These are phyloP conservation scores for Euthynnus affinis DNA, from an alignment of 2,797 vertebrate genomes.

Conservation along the genomic window DNA sequence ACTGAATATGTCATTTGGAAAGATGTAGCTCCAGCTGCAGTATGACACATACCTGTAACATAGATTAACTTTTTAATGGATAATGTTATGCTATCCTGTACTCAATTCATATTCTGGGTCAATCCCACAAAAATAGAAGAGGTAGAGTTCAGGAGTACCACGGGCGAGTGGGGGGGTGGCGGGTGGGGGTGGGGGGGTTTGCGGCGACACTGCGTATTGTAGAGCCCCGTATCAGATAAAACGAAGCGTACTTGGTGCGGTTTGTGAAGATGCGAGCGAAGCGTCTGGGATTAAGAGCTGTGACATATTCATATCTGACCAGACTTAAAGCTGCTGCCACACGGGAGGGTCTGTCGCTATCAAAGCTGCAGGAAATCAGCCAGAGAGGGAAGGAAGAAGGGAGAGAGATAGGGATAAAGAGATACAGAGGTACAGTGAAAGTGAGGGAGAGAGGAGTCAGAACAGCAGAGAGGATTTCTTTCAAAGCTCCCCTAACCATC, in stretches of 20 bases:
- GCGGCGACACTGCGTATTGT: neutral
- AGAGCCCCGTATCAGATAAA: slow-evolving; percentile 63
- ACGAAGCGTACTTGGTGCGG: slow-evolving; percentile 30
- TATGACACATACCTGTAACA: slow-evolving; percentile 30
- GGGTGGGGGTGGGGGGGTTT: no score
- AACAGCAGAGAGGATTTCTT: slow-evolving; percentile 81
- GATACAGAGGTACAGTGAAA: slow-evolving; percentile 67
- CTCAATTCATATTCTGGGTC: slow-evolving; percentile 55
- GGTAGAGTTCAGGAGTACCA: slow-evolving; percentile 35
- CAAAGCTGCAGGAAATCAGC: slow-evolving; percentile 84
- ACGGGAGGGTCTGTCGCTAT: slow-evolving; percentile 84
- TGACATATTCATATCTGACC: slow-evolving; percentile 88
- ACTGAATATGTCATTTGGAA: slow-evolving; percentile 34
- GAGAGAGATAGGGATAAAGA: slow-evolving; percentile 73
- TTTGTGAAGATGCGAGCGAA: slow-evolving; percentile 73
- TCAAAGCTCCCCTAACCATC: slow-evolving; percentile 82
- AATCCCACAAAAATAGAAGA: slow-evolving; percentile 46
- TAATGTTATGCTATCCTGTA: slow-evolving; percentile 28
- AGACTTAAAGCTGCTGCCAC: slow-evolving; percentile 80
- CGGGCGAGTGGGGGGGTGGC: no score
- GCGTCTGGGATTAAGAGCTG: slow-evolving; percentile 83
- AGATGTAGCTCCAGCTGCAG: slow-evolving; percentile 20
- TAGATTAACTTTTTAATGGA: slow-evolving; percentile 31
- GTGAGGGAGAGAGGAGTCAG: slow-evolving; percentile 46
- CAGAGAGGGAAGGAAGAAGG: slow-evolving; percentile 64